Evolutionary conservation across 2,888 invertebrate species (phyloP).

Genomic region (Aleiodes alternator): DNA sequence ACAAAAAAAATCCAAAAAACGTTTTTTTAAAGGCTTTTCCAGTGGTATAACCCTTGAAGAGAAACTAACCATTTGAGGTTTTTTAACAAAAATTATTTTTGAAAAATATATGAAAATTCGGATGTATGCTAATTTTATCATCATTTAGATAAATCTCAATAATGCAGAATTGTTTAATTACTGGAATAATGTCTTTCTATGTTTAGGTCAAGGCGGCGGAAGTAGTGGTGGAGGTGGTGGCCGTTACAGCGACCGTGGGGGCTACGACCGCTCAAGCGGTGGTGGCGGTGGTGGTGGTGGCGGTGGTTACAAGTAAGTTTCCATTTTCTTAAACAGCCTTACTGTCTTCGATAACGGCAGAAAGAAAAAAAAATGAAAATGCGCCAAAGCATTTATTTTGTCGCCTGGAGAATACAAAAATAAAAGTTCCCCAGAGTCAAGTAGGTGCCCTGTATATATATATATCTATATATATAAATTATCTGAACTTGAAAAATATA

Average conservation of each 20-base stretch:
- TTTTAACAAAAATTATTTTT: too few relatives aligned
- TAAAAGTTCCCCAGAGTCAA: neutral
- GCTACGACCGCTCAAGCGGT: conserved; percentile 73
- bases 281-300: conserved; percentile 69
- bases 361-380: conserved; percentile 26
- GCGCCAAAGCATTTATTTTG: neutral
- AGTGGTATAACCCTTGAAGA: too few relatives aligned
- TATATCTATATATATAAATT: conserved; percentile 20
- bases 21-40: too few relatives aligned
- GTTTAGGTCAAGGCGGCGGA: conserved; percentile 75
- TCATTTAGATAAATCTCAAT: neutral
- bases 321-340: conserved; percentile 49
- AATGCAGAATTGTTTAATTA: neutral
- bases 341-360: conserved; percentile 7
- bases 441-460: conserved; percentile 29
- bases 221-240: conserved; percentile 67
- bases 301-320: conserved; percentile 74
- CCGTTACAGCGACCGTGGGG: conserved; percentile 75
- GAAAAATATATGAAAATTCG: too few relatives aligned
- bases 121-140: too few relatives aligned
- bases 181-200: conserved; percentile 14
- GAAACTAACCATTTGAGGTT: too few relatives aligned
- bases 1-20: too few relatives aligned
- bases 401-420: conserved; percentile 10
- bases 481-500: conserved; percentile 27